Base-by-base conservation (phyloP, 2,113 vertebrate genomes). In the Pelodiscus sinensis region DNA sequence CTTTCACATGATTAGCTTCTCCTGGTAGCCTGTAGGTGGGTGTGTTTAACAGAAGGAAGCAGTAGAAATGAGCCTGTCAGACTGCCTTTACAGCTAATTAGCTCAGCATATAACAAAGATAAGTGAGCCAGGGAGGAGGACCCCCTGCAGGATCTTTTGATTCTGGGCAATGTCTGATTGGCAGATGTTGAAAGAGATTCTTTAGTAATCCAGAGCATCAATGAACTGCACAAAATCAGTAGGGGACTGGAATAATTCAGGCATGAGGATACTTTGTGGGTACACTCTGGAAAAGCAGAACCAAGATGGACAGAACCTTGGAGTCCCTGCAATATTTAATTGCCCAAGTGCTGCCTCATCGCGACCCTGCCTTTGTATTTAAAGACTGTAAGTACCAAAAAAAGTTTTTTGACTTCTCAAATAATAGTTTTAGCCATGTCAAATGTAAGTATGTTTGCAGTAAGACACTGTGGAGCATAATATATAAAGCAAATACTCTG, bases 341-440 rank as follows among this genome's bases (percentile, higher is more conserved):
- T 93, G 96, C 97, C 86, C 95, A 94, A 92, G 95, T 95, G 79
- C 84, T 98, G 91, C 98, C 98, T 86, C 97, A 98, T 91, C 97
- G 97, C 95, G 98, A 98, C 94, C 97, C 94, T 3, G 95, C 97
- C 81, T 89, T 97, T 31, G 95, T 97, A 82, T 98, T 98, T 91
- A 98, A 97, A 97, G 98, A 99, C 96, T 96, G 98, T 99, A 97
- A 99, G 98, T 99, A 98, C 80, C 90, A 62, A 88, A 91, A 21
- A 85, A 89, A 60, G 58, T 68, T 90, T 80, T 86, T 83, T 57
- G 16, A 73, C 85, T 95, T 84, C 85, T 92, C 29, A 90, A 84
- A 89, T 88, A 89, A 90, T 88, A 65, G 35, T 79, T 55, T n/a
- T 90, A 86, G 81, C 93, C 92, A 89, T 82, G 90, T 96, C 85